These are phyloP conservation scores for Phengaris alcon DNA, from an alignment of 2,888 invertebrate species.

Conservation along the genomic window DNA sequence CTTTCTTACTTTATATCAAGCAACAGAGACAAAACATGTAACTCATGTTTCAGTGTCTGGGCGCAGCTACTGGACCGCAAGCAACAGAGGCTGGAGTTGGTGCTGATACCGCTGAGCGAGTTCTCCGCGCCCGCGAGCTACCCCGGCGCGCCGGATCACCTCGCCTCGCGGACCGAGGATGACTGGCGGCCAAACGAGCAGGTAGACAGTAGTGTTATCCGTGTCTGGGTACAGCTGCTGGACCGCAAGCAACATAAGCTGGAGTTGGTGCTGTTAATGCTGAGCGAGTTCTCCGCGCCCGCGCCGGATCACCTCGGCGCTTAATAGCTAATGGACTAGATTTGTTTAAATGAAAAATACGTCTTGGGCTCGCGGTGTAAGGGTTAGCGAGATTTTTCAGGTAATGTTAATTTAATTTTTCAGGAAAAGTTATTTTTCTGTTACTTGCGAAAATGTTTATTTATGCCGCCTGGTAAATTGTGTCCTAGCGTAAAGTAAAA, in stretches of 20 bases:
- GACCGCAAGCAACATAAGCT: slow-evolving; percentile 82
- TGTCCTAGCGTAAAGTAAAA: too few species aligned
- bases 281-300: slow-evolving; percentile 84
- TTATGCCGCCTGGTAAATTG: too few species aligned
- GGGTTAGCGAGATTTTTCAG: too few species aligned
- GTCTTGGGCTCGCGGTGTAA: too few species aligned
- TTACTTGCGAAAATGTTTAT: too few species aligned
- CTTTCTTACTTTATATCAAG: too few species aligned
- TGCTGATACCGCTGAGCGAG: slow-evolving; percentile 88
- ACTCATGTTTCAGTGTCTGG: slow-evolving; percentile 87
- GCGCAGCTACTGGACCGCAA: slow-evolving; percentile 89
- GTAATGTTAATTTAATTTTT: too few species aligned
- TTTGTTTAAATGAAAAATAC: too few species aligned
- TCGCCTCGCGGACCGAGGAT: slow-evolving; percentile 27
- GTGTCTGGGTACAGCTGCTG: not conserved
- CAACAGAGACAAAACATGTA: too few species aligned
- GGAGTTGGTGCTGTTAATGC: slow-evolving; percentile 89
- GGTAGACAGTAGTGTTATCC: slow-evolving; percentile 2
- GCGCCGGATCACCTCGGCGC: slow-evolving; percentile 34
- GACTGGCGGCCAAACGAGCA: slow-evolving; percentile 29
- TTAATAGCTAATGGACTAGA: too few species aligned
- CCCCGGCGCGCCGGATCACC: slow-evolving; percentile 35
- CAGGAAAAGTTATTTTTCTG: too few species aligned
- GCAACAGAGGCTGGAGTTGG: slow-evolving; percentile 91
- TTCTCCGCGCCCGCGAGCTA: slow-evolving; percentile 79